Conservation (phyloP, 2,113 vertebrate genomes). For the Lota lota region DNA sequence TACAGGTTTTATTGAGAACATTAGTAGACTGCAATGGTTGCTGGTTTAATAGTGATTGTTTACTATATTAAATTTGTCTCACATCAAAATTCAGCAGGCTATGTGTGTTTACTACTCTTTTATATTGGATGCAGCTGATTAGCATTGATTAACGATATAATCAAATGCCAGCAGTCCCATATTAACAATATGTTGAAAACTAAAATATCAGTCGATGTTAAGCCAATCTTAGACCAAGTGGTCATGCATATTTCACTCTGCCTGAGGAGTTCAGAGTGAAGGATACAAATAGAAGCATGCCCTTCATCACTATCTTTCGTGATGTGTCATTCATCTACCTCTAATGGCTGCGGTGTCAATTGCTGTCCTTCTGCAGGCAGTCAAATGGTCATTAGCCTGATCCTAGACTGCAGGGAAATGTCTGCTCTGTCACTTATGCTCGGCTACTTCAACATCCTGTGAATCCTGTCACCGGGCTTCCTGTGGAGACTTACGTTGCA, state of each 20-base stretch:
- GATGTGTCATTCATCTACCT: slow-evolving; percentile 39
- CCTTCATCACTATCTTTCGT: slow-evolving; percentile 14
- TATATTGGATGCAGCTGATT: slow-evolving; percentile 27
- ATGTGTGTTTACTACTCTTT: slow-evolving; percentile 16
- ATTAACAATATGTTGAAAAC: neutral
- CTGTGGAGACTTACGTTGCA: neutral
- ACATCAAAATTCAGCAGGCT: neutral
- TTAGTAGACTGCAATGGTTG: too few relatives aligned
- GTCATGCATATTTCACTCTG: neutral
- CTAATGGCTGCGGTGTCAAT: slow-evolving; percentile 36
- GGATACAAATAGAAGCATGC: neutral
- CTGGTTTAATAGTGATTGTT: slow-evolving; percentile 23
- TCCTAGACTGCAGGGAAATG: slow-evolving; percentile 27
- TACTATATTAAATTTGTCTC: slow-evolving; percentile 23
- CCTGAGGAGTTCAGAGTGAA: slow-evolving; percentile 25
- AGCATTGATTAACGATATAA: slow-evolving; percentile 39
- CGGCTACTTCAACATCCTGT: slow-evolving; percentile 27
- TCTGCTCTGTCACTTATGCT: slow-evolving; percentile 26
- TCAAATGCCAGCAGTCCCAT: slow-evolving; percentile 18
- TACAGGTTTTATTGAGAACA: too few relatives aligned
- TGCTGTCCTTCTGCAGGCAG: slow-evolving; percentile 19
- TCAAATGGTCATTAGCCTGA: slow-evolving; percentile 48
- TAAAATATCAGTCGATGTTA: neutral
- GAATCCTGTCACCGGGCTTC: slow-evolving; percentile 30
- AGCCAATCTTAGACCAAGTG: neutral